Evolutionary conservation across 23 tunicate genomes (phyloP).

Genomic region (Oikopleura albicans): DNA sequence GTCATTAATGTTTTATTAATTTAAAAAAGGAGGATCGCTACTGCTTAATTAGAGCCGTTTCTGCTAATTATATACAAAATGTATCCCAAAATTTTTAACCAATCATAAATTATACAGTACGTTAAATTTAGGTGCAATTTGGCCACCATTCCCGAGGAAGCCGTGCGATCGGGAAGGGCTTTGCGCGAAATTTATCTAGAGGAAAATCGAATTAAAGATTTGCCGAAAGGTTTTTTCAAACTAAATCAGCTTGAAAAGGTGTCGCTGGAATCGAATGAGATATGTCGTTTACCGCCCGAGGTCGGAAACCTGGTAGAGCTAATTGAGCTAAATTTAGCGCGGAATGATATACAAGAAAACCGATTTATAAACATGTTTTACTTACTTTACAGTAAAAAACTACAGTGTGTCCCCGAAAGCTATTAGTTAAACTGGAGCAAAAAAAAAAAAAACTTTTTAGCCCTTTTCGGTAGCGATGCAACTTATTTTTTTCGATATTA

Average conservation of each 20-base stretch:
- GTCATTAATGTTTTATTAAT: too few relatives aligned
- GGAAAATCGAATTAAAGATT: neutral
- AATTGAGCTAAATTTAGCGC: neutral
- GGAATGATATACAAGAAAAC: neutral
- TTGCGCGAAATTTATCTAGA: neutral
- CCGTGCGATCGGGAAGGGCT: neutral
- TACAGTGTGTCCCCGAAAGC: too few relatives aligned
- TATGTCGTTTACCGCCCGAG: neutral
- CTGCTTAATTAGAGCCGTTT: too few relatives aligned
- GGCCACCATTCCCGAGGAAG: neutral
- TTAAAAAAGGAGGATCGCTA: too few relatives aligned
- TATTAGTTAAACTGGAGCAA: too few relatives aligned
- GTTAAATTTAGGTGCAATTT: neutral
- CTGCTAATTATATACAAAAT: too few relatives aligned
- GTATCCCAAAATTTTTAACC: neutral
- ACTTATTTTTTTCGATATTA: neutral
- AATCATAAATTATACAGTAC: neutral
- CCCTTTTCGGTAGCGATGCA: neutral
- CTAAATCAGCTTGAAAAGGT: neutral
- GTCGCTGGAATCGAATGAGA: neutral
- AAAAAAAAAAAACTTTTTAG: neutral
- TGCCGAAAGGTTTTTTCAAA: neutral
- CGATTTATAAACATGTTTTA: too few relatives aligned
- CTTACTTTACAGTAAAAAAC: too few relatives aligned
- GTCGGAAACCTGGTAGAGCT: neutral